phyloP scores from a whole-genome alignment of 2,113 vertebrate genomes.

The Ammodramus savannarum region DNA sequence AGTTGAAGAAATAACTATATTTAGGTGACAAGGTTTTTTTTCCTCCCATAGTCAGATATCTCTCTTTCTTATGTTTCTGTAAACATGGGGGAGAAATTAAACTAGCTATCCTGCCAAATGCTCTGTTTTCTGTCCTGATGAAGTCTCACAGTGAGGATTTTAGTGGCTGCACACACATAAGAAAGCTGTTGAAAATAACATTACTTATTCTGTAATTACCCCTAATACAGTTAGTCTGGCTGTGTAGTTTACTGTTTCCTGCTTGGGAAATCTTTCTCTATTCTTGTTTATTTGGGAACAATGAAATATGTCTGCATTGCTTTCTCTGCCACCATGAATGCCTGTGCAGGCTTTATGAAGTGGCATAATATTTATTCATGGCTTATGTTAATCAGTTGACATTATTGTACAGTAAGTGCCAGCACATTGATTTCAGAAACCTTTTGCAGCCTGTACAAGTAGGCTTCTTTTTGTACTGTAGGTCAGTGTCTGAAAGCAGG shows the following conservation, averaged over 20 bases:
- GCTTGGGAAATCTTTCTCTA: slow-evolving; percentile 14
- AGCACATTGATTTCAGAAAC: slow-evolving; percentile 19
- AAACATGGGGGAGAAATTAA: slow-evolving; percentile 39
- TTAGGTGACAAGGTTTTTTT: slow-evolving; percentile 12
- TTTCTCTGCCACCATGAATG: background rate
- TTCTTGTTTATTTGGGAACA: slow-evolving; percentile 59
- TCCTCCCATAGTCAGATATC: background rate
- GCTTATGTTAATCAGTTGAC: slow-evolving; percentile 43
- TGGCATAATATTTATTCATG: slow-evolving; percentile 46
- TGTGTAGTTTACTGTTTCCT: slow-evolving; percentile 18
- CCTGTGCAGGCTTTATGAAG: slow-evolving; percentile 11
- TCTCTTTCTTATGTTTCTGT: slow-evolving; percentile 18
- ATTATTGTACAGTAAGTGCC: slow-evolving; percentile 56
- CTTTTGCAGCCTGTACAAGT: slow-evolving; percentile 1
- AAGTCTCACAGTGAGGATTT: slow-evolving; percentile 28
- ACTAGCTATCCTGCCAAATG: slow-evolving; percentile 24
- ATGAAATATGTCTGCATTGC: slow-evolving; percentile 39
- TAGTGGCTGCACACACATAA: slow-evolving; percentile 34
- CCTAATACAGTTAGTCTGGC: slow-evolving; percentile 19
- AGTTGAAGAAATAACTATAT: slow-evolving; percentile 18
- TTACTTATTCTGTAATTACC: background rate
- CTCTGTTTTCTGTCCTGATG: slow-evolving; percentile 45
- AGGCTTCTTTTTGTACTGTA: slow-evolving; percentile 53
- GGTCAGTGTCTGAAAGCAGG: slow-evolving; percentile 42
- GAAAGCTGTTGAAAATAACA: slow-evolving; percentile 19